These are phyloP conservation scores for Myodes glareolus DNA, from an alignment of 2,113 vertebrate species.

Conservation along the genomic window DNA sequence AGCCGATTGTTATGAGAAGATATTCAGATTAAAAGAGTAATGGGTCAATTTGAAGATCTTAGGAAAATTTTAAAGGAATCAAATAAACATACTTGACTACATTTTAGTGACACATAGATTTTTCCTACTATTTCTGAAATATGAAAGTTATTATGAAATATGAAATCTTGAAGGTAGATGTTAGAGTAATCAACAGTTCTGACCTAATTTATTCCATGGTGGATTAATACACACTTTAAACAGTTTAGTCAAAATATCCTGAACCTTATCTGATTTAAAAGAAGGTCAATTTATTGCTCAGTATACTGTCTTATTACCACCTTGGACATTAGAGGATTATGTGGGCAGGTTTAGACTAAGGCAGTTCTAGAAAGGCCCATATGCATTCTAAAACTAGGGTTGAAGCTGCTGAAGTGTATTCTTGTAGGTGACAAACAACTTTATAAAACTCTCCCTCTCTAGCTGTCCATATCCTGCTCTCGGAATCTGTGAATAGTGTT, in stretches of 20 bases:
- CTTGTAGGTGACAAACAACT: neutral
- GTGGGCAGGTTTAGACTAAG: neutral
- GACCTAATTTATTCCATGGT: neutral
- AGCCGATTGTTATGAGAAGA: neutral
- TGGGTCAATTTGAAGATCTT: neutral
- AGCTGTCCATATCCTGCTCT: neutral
- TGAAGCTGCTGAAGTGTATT: neutral
- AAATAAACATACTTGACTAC: neutral
- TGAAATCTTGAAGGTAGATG: neutral
- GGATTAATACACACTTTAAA: neutral
- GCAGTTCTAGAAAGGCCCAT: neutral
- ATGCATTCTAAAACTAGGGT: neutral
- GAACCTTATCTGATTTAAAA: neutral
- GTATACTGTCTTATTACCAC: neutral
- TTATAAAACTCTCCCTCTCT: conserved; percentile 6
- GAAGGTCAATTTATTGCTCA: neutral
- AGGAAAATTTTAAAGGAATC: neutral
- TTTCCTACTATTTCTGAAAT: neutral
- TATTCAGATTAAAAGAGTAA: neutral
- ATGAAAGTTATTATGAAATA: no score
- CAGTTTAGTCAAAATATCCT: neutral
- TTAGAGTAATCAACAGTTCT: neutral
- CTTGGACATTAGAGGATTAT: neutral
- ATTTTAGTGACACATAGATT: neutral
- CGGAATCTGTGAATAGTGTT: neutral